phyloP scores from a whole-genome alignment of 2,888 invertebrate genomes.

The Rutpela maculata region DNA sequence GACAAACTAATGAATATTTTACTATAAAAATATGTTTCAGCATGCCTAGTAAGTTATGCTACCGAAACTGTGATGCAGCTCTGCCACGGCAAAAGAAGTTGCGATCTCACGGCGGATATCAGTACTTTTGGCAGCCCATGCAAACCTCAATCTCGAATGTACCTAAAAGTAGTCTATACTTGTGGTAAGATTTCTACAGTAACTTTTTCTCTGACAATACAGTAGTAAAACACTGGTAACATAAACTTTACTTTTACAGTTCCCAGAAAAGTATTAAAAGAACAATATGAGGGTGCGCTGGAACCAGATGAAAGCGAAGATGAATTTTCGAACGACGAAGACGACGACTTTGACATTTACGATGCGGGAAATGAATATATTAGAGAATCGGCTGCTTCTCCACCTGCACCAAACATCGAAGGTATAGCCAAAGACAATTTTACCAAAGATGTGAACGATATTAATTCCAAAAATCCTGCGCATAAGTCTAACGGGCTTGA shows the following conservation, averaged over 20 bases:
- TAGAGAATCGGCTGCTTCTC: conserved; percentile 77
- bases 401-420: conserved; percentile 76
- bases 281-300: conserved; percentile 86
- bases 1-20: neutral
- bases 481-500: conserved; percentile 67
- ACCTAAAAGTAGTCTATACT: conserved; percentile 91
- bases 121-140: conserved; percentile 90
- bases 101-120: conserved; percentile 86
- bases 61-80: conserved; percentile 92
- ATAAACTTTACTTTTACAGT: conserved; percentile 74
- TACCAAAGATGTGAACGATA: conserved; percentile 67
- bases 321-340: conserved; percentile 72
- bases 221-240: neutral
- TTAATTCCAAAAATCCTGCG: conserved; percentile 65
- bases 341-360: conserved; percentile 75
- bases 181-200: conserved; percentile 81
- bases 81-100: conserved; percentile 89
- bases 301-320: conserved; percentile 84
- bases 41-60: conserved; percentile 90
- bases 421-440: conserved; percentile 70
- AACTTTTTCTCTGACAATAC: neutral
- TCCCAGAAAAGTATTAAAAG: conserved; percentile 88
- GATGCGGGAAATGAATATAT: conserved; percentile 76
- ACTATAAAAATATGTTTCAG: conserved; percentile 75
- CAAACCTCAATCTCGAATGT: conserved; percentile 86